Base-by-base conservation (phyloP, 2,888 invertebrate genomes). In the Stenoptilia bipunctidactyla region DNA sequence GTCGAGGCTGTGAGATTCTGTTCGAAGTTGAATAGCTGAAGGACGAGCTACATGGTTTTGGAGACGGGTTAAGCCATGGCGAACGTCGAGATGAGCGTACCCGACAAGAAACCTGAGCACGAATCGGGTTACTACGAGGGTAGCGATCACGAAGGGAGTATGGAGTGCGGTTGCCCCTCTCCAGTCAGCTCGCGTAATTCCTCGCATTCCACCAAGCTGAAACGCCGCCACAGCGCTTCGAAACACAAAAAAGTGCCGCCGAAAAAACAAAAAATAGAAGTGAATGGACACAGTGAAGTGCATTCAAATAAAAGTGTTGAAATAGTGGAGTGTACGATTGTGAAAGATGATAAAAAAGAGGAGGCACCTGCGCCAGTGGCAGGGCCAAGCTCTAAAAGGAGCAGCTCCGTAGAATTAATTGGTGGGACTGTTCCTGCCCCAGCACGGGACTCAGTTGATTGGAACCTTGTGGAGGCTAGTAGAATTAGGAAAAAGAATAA, bases 121-220 rank as follows among this genome's bases (percentile, higher is more conserved):
- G 93, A 93, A 83, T 92, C 92, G 69, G 92, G 92, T 48, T 93
- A 91, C 68, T 93, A 91, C 86, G 92, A 92, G 75, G 92, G 91
- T 53, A 89, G 88, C 65, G 86, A 87, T 59, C 86, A 87, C 58
- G 88, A 88, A 61, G 86, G 87, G 50, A 85, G 80, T 50, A 85
- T 83, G 75, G 87, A 86, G 79, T 77, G 76, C 49, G 75, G 69
- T 40, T 82, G 82, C 54, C 74, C 79, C 14, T 79, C 80, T 10
- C 77, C 80, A 9, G 65, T 74, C 30, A 80, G 79, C 54, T 80
- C 82, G 1, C 56, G 84, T 44, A 76, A 79, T 52, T 82, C 82
- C n/a, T 80, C 79, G 13, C 73, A 75, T 48, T 77, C 82, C 2
- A 54, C 66, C 9, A 76, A 76, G 53, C 50, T 69, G 52, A 80